Conservation (phyloP, 1,140 invertebrate species). For the Nebria ingens region DNA sequence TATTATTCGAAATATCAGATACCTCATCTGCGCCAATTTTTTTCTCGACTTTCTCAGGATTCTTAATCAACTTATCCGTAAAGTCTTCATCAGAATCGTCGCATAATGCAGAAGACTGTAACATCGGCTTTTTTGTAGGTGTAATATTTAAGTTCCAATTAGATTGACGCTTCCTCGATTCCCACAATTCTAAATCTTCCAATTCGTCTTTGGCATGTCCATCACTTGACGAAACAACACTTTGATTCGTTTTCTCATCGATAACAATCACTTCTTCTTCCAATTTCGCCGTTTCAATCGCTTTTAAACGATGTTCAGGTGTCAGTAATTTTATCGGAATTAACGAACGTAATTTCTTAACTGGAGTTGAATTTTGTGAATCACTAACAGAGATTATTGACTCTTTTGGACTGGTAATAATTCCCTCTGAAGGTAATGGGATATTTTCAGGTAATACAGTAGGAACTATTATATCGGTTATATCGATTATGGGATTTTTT, state of each 20-base stretch:
- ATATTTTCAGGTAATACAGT: slow-evolving; percentile 14
- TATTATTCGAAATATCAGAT: too few species aligned
- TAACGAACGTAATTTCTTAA: slow-evolving; percentile 1
- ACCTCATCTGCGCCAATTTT: too few species aligned
- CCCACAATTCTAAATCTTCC: background rate
- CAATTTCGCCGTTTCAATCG: background rate
- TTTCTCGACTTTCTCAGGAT: background rate
- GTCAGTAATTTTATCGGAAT: slow-evolving; percentile 13
- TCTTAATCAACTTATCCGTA: background rate
- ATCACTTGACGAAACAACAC: background rate
- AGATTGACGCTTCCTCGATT: background rate
- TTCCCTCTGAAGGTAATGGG: slow-evolving; percentile 2
- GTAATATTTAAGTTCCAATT: background rate
- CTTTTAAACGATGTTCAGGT: background rate
- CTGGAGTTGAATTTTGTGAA: background rate
- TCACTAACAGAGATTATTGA: background rate
- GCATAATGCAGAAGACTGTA: background rate
- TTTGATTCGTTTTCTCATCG: too few species aligned
- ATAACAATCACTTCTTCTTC: background rate
- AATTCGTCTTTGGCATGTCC: slow-evolving; percentile 1
- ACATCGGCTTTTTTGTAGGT: background rate
- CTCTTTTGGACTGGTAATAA: slow-evolving; percentile 4
- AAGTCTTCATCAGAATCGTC: slow-evolving; percentile 4
- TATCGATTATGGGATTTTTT: background rate
- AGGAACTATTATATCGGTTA: background rate